phyloP scores from a whole-genome alignment of 37 sponge, comb jelly and placozoan species.

The Cliona cf. orientalis region DNA sequence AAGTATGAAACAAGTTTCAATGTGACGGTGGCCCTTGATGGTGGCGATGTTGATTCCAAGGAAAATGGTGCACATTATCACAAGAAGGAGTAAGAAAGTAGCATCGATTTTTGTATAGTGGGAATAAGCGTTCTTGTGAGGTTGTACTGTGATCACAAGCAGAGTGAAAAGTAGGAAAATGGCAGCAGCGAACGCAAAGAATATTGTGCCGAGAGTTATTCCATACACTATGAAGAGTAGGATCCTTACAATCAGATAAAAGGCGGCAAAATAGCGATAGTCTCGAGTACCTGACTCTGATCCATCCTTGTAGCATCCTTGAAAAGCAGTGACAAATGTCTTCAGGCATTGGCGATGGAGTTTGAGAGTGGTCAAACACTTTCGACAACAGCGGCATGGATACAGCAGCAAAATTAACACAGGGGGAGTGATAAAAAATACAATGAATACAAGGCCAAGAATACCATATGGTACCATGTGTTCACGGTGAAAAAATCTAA shows the following conservation, averaged over 20 bases:
- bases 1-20: too few relatives aligned
- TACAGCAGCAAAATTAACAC: background rate
- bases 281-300: background rate
- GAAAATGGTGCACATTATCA: too few relatives aligned
- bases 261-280: background rate
- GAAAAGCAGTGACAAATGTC: background rate
- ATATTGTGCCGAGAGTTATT: background rate
- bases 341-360: background rate
- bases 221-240: background rate
- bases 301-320: slow-evolving; percentile 1
- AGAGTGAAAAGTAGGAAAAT: background rate
- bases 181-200: background rate
- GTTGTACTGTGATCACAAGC: background rate
- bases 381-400: background rate
- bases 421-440: background rate
- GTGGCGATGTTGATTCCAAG: too few relatives aligned
- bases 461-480: background rate
- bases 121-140: background rate
- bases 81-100: background rate
- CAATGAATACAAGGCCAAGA: background rate
- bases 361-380: background rate
- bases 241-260: background rate
- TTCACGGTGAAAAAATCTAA: background rate
- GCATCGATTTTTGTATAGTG: background rate
- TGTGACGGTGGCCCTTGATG: too few relatives aligned